Percentiles rank a stretch among this genome's conserved stretches.
phyloP scores from a whole-genome alignment of 2,113 vertebrate species.

The Tilapia sparmanii region DNA sequence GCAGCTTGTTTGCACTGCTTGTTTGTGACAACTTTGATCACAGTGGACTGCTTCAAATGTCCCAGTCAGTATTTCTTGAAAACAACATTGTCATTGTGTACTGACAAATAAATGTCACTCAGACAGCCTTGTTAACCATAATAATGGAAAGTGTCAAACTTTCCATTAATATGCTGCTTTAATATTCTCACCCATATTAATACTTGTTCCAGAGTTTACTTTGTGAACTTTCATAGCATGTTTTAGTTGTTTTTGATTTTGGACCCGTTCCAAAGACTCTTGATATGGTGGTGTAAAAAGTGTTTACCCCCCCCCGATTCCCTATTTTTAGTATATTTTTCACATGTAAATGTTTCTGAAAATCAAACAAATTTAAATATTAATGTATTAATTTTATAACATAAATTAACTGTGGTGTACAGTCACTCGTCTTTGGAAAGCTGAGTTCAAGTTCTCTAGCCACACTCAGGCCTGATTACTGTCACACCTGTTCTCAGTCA shows the following conservation, averaged over 20 bases:
- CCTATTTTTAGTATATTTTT: not conserved
- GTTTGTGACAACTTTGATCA: slow-evolving; percentile 43
- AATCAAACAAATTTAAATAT: not conserved
- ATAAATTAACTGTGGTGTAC: not conserved
- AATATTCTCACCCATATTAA: not conserved
- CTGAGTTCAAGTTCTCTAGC: not conserved
- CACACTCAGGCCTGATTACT: not conserved
- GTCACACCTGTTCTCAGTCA: not conserved
- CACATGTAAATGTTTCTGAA: not conserved
- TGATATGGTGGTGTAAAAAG: fast-evolving
- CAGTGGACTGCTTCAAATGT: slow-evolving; percentile 14
- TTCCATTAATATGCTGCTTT: not conserved
- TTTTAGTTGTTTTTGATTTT: not conserved
- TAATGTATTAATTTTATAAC: not conserved
- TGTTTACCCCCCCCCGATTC: not conserved
- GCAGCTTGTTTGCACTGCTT: slow-evolving; percentile 10
- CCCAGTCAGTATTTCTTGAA: slow-evolving; percentile 29
- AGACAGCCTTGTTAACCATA: not conserved
- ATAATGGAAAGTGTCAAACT: not conserved
- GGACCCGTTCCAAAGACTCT: not conserved
- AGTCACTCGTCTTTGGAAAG: not conserved
- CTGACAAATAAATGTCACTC: slow-evolving; percentile 2
- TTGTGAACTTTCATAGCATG: not conserved
- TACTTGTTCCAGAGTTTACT: not conserved
- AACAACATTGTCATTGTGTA: slow-evolving; percentile 21